Conservation (phyloP, 1,140 invertebrate genomes). For the Drosophila mauritiana region DNA sequence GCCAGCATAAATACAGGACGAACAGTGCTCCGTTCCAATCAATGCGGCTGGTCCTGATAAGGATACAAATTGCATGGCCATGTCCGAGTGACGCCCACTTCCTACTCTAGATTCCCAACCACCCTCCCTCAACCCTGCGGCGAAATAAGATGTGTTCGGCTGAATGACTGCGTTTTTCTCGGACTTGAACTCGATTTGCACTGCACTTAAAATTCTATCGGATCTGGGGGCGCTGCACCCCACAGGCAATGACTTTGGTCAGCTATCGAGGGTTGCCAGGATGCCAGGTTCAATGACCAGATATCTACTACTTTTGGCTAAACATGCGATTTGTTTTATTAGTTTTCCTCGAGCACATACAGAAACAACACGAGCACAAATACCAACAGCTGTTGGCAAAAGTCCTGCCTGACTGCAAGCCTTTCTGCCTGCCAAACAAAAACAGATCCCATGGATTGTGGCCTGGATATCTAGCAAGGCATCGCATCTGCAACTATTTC, state of each 20-base stretch:
- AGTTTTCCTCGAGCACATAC: constrained; percentile 50
- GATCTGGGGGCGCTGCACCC: constrained; percentile 54
- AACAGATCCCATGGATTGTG: constrained; percentile 39
- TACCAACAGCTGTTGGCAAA: constrained; percentile 69
- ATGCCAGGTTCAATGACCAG: constrained; percentile 68
- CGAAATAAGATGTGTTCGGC: constrained; percentile 21
- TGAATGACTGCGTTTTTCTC: constrained; percentile 37
- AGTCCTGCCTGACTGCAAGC: constrained; percentile 23
- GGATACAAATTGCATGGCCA: constrained; percentile 71
- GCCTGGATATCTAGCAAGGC: constrained; percentile 38
- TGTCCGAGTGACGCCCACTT: constrained; percentile 58
- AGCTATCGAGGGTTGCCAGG: constrained; percentile 29
- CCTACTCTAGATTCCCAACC: constrained; percentile 8
- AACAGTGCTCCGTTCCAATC: constrained; percentile 49
- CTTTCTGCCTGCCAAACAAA: constrained; percentile 34
- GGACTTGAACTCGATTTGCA: constrained; percentile 53
- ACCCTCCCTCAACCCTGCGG: neutral
- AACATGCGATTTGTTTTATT: constrained; percentile 82
- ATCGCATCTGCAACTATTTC: constrained; percentile 48
- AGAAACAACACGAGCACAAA: constrained; percentile 50
- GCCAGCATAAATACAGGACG: constrained; percentile 53
- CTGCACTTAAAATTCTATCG: constrained; percentile 69
- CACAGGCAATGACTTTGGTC: constrained; percentile 40
- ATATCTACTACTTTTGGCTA: constrained; percentile 64
- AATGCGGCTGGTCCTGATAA: constrained; percentile 69